Evolutionary conservation across 2,113 vertebrate genomes (phyloP), one percentile per base, ranked within the genome.

Genomic region (Caretta caretta): DNA sequence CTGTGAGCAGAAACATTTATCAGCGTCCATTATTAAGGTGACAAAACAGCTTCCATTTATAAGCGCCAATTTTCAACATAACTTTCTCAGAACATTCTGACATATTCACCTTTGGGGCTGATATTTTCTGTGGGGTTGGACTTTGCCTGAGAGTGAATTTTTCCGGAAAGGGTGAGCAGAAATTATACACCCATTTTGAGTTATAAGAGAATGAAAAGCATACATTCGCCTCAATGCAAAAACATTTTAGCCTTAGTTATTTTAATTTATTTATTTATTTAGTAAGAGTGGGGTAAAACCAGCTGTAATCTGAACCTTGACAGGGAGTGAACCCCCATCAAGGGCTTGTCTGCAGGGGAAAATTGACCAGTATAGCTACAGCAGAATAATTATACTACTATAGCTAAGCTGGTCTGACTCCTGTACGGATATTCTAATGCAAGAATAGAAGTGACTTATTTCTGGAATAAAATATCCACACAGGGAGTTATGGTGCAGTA

Each of bases 201-300:
- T 83, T 62, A n/a, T 59, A 86, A 56, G 85, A 49, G 6, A 35
- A 87, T 4, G 54, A 69, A 80, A 86, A 56, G 7, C 6, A 35
- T 17, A 87, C 6, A 49, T 48, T 22, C 27, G 0, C 0, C 2
- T 0, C 4, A 57, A 14, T 42, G 3, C 19, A 90, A 17, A 79
- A 4, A 1, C 81, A n/a, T 72, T 38, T n/a, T 5, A 38, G 38
- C 20, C 65, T n/a, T 38, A 22, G 22, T 20, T 38, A 38, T 72
- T 62, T 48, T 48, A 62, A 1, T 31, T 35, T 13, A 59, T 29
- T 29, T 27, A 59, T 3, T 13, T 59, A 12, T 79, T 86, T 20
- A 29, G 83, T 13, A 6, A 48, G 48, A 92, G 13, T 50, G 78
- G 84, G 65, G 83, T 46, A 90, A 42, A 48, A 42, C 38, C n/a